phyloP scores from a whole-genome alignment of 2,113 vertebrate species.

The Damaliscus lunatus region DNA sequence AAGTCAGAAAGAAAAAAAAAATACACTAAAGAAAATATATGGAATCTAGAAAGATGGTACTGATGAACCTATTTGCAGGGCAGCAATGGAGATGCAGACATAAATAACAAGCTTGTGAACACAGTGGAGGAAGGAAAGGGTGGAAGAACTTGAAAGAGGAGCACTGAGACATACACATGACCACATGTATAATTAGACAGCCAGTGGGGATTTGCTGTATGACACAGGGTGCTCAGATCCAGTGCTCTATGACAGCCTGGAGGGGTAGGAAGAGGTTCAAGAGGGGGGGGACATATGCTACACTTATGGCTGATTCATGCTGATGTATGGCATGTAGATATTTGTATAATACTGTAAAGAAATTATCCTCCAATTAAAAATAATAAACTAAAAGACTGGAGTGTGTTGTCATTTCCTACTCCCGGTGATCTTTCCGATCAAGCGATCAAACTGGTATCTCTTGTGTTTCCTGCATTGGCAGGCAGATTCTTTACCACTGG shows the following conservation, averaged over 20 bases:
- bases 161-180: not conserved
- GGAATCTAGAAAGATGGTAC: not conserved
- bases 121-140: not conserved
- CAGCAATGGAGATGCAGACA: not conserved
- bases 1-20: not conserved
- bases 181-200: not conserved
- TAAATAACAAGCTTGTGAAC: not conserved
- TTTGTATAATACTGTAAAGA: not conserved
- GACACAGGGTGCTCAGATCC: not conserved
- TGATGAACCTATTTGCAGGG: not conserved
- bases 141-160: not conserved
- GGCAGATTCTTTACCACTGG: not conserved
- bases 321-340: not conserved
- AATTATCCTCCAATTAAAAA: not conserved
- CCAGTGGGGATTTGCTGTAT: not conserved
- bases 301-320: not conserved
- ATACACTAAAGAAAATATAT: not conserved
- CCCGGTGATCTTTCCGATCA: fast-evolving
- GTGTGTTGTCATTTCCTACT: not conserved
- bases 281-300: not conserved
- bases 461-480: not conserved
- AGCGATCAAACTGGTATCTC: not conserved
- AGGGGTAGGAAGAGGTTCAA: not conserved
- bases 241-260: not conserved
- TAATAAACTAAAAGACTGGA: not conserved